Evolutionary conservation across 2,797 vertebrate genomes (phyloP).

Genomic region (Amblyraja radiata): DNA sequence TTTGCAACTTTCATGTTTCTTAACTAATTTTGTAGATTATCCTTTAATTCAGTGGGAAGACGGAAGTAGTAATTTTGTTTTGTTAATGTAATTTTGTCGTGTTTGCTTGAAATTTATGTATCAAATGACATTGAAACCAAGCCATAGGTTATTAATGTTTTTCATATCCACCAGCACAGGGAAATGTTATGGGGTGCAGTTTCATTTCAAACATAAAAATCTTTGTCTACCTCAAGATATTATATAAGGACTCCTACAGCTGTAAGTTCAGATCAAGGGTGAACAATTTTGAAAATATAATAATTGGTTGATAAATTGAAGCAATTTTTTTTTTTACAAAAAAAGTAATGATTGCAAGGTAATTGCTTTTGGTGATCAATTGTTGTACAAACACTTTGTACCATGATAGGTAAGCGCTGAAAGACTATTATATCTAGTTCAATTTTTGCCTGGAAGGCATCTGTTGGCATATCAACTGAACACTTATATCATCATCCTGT

Average conservation of each 20-base stretch:
- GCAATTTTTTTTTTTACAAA: conserved; percentile 26
- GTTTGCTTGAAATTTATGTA: conserved; percentile 19
- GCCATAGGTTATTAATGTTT: conserved; percentile 31
- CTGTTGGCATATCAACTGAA: conserved; percentile 33
- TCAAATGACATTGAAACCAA: conserved; percentile 23
- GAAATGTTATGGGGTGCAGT: conserved; percentile 11
- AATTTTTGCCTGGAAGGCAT: conserved; percentile 35
- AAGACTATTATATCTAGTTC: conserved; percentile 34
- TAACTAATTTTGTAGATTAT: neutral
- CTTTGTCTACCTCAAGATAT: conserved; percentile 29
- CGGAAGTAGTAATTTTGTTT: neutral
- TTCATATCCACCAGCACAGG: conserved; percentile 30
- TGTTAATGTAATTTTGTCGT: neutral
- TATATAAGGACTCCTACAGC: conserved; percentile 23
- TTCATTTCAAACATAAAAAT: conserved; percentile 38
- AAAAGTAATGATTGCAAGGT: conserved; percentile 37
- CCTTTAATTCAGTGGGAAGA: neutral
- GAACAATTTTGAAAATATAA: conserved; percentile 35
- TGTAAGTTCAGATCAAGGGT: conserved; percentile 21
- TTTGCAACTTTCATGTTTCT: conserved; percentile 8
- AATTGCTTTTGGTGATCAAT: conserved; percentile 37
- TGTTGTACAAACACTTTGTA: conserved; percentile 34
- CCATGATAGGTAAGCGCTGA: conserved; percentile 32
- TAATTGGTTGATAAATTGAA: conserved; percentile 39
- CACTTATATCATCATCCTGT: conserved; percentile 26